Evolutionary conservation across 2,888 invertebrate genomes (phyloP).

Genomic region (Hartigia nigra): DNA sequence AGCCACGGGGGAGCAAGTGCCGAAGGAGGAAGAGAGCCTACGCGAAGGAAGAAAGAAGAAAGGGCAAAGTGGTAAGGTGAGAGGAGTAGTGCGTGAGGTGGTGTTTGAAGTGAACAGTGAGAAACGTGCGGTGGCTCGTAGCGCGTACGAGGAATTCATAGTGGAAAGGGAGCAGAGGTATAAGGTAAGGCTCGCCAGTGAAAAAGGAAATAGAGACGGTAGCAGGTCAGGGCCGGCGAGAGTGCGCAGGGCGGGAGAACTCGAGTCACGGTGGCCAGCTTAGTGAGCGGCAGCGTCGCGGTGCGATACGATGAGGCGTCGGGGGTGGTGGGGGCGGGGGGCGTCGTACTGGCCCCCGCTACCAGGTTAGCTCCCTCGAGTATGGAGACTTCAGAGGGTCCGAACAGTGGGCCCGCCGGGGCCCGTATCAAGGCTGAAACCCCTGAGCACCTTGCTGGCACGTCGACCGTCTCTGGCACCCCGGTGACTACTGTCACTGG

Average conservation of each 20-base stretch:
- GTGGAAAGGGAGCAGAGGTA: neutral
- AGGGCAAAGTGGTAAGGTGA: conserved; percentile 5
- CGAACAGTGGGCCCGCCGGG: conserved; percentile 24
- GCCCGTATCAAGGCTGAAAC: conserved; percentile 64
- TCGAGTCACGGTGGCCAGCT: conserved; percentile 60
- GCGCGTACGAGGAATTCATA: neutral
- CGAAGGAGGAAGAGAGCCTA: neutral
- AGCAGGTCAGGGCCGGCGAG: conserved; percentile 15
- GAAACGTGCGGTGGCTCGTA: neutral
- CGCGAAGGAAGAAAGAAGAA: neutral
- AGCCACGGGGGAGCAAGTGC: neutral
- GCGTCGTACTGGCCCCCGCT: conserved; percentile 60
- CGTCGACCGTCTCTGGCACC: conserved; percentile 58
- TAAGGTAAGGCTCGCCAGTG: neutral
- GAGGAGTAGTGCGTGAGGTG: conserved; percentile 17
- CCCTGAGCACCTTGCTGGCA: conserved; percentile 65
- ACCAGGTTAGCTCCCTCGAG: conserved; percentile 66
- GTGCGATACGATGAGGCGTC: conserved; percentile 64
- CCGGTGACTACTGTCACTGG: conserved; percentile 52
- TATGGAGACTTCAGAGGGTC: conserved; percentile 43
- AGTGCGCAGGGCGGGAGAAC: conserved; percentile 8
- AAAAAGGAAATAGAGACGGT: neutral
- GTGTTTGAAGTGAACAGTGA: conserved; percentile 23
- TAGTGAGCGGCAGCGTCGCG: conserved; percentile 61
- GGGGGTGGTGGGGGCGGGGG: conserved; percentile 68